Percentiles rank a stretch among this genome's conserved stretches.
phyloP scores from a whole-genome alignment of 1,140 invertebrate genomes.

The Hyphantria cunea region DNA sequence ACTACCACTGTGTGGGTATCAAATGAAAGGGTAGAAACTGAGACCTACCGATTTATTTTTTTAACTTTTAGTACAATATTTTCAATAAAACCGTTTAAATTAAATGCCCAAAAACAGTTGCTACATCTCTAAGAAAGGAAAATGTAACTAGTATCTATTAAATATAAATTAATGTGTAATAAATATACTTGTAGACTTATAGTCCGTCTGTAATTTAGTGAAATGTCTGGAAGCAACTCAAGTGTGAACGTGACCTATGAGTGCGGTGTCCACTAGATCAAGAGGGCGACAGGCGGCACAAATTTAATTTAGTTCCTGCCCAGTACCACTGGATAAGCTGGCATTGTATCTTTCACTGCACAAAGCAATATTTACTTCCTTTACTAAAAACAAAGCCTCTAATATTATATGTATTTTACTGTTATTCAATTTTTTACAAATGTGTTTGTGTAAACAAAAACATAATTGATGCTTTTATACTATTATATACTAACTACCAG shows the following conservation, averaged over 20 bases:
- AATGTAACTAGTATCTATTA: too few species aligned
- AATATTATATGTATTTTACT: background rate
- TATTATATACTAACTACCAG: too few species aligned
- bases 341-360: slow-evolving; percentile 12
- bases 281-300: slow-evolving; percentile 52
- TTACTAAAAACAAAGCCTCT: background rate
- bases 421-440: background rate
- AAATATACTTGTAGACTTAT: too few species aligned
- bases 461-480: too few species aligned
- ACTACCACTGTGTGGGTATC: too few species aligned
- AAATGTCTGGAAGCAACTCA: slow-evolving; percentile 29
- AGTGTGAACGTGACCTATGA: slow-evolving; percentile 30
- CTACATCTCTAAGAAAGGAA: too few species aligned
- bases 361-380: background rate
- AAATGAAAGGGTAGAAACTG: too few species aligned
- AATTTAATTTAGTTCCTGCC: slow-evolving; percentile 54
- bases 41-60: too few species aligned
- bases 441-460: background rate
- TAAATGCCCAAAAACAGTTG: too few species aligned
- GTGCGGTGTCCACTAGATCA: slow-evolving; percentile 48
- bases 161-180: too few species aligned
- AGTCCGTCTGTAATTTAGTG: background rate
- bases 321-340: slow-evolving; percentile 32
- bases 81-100: too few species aligned
- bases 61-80: too few species aligned